phyloP scores from a whole-genome alignment of 2,113 vertebrate species.

The Rhineura floridana region DNA sequence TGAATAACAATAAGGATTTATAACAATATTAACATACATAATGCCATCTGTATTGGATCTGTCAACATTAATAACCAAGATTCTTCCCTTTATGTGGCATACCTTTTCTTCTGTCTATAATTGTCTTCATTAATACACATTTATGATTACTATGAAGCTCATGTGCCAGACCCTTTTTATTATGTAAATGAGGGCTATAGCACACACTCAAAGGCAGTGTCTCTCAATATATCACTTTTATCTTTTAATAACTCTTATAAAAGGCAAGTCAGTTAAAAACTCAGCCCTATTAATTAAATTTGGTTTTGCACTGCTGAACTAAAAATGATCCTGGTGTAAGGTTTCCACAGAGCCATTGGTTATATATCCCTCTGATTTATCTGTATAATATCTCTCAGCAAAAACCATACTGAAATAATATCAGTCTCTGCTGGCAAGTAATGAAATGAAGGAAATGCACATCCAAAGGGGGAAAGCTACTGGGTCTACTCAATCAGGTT shows the following conservation, averaged over 20 bases:
- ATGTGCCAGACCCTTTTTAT: slow-evolving; percentile 52
- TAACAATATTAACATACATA: slow-evolving; percentile 69
- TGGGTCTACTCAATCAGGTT: slow-evolving; percentile 51
- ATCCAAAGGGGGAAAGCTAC: slow-evolving; percentile 30
- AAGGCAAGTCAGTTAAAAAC: slow-evolving; percentile 62
- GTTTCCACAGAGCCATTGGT: slow-evolving; percentile 50
- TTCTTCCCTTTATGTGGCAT: neutral
- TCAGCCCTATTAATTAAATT: slow-evolving; percentile 60
- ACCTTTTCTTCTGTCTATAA: slow-evolving; percentile 61
- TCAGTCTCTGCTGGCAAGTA: slow-evolving; percentile 43
- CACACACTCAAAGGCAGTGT: slow-evolving; percentile 16
- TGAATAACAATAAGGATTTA: slow-evolving; percentile 68
- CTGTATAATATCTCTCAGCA: slow-evolving; percentile 36
- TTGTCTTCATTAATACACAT: slow-evolving; percentile 58
- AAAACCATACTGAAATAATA: slow-evolving; percentile 9
- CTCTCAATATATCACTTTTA: slow-evolving; percentile 58
- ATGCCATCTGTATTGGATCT: slow-evolving; percentile 56
- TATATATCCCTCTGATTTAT: slow-evolving; percentile 41
- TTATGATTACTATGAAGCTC: slow-evolving; percentile 62
- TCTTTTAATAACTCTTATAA: slow-evolving; percentile 62
- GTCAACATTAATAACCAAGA: slow-evolving; percentile 52
- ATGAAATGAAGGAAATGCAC: slow-evolving; percentile 43
- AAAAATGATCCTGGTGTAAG: slow-evolving; percentile 46
- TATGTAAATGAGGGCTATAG: slow-evolving; percentile 55
- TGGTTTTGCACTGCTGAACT: slow-evolving; percentile 43